phyloP scores from a whole-genome alignment of 1,140 invertebrate species.

The Metaphire vulgaris region DNA sequence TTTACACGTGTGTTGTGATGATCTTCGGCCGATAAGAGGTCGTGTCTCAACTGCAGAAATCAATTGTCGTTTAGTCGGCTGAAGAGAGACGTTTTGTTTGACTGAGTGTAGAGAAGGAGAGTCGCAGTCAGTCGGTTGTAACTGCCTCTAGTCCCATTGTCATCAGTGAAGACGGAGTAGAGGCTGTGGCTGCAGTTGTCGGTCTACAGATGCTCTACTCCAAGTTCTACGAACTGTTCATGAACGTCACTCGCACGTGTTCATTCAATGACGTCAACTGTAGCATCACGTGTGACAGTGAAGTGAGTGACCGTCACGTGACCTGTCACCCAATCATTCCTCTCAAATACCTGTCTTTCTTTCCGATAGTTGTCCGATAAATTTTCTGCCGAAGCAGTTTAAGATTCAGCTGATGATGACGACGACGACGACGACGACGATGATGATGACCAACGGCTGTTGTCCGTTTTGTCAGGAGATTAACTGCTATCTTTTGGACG shows the following conservation, averaged over 20 bases:
- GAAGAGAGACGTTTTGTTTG: background rate
- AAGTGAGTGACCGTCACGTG: too few relatives aligned
- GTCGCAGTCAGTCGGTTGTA: constrained; percentile 60
- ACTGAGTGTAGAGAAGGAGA: background rate
- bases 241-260: constrained; percentile 36
- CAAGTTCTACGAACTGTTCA: constrained; percentile 39
- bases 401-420: background rate
- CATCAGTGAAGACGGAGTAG: constrained; percentile 67
- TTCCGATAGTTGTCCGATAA: too few relatives aligned
- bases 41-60: too few relatives aligned
- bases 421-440: background rate
- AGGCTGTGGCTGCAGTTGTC: constrained; percentile 81
- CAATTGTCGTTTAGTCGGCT: too few relatives aligned
- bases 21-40: too few relatives aligned
- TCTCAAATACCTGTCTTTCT: too few relatives aligned
- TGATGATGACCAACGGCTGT: background rate
- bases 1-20: too few relatives aligned
- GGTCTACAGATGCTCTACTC: constrained; percentile 55
- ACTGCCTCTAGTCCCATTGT: constrained; percentile 85
- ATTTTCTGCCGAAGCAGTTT: too few relatives aligned
- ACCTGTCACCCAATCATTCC: too few relatives aligned
- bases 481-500: constrained; percentile 26
- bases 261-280: background rate
- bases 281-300: background rate
- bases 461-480: constrained; percentile 10